phyloP scores from a whole-genome alignment of 2,888 invertebrate genomes.

The Ormyrus pomaceus region DNA sequence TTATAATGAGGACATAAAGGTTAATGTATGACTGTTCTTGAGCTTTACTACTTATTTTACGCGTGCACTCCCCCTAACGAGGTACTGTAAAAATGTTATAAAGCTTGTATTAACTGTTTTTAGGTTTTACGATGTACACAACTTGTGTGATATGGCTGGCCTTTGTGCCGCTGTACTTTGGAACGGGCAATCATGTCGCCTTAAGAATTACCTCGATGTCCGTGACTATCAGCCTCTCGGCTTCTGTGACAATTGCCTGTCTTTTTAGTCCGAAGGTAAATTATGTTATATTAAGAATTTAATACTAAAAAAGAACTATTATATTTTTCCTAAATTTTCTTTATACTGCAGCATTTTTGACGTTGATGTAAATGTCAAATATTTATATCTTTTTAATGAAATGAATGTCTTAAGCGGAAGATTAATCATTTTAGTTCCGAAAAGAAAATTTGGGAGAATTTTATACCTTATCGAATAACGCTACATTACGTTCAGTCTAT shows the following conservation, averaged over 20 bases:
- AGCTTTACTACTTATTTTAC: constrained; percentile 23
- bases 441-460: too few species aligned
- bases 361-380: too few species aligned
- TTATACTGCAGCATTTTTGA: too few species aligned
- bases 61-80: not conserved
- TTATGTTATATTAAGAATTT: not conserved
- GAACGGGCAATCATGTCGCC: constrained; percentile 94
- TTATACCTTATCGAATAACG: too few species aligned
- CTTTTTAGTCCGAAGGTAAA: constrained; percentile 95
- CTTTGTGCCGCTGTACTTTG: constrained; percentile 97
- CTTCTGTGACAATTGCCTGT: constrained; percentile 94
- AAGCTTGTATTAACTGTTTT: constrained; percentile 28
- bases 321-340: too few species aligned
- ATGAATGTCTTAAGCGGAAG: too few species aligned
- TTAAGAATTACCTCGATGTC: constrained; percentile 96
- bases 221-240: constrained; percentile 95
- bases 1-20: not conserved
- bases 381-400: too few species aligned
- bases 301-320: too few species aligned
- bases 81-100: constrained; percentile 2
- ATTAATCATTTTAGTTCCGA: too few species aligned
- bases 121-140: constrained; percentile 99
- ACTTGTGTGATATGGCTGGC: constrained; percentile 99
- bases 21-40: constrained; percentile 21
- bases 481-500: too few species aligned